phyloP scores from a whole-genome alignment of 2,797 vertebrate genomes.

The Hoplostethus mediterraneus region DNA sequence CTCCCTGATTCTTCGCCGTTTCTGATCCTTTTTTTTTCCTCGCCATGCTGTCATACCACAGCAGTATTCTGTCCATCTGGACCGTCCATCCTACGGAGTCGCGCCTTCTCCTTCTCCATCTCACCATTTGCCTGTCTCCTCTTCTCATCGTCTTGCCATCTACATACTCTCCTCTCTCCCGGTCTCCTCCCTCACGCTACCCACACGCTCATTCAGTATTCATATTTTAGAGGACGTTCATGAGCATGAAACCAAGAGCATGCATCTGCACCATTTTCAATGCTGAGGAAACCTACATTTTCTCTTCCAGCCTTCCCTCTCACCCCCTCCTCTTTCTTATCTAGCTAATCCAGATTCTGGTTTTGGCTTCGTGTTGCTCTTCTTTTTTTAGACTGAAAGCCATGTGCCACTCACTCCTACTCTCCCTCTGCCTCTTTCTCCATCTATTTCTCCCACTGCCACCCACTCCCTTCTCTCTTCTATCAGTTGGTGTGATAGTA shows the following conservation, averaged over 20 bases:
- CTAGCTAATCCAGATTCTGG: slow-evolving; percentile 91
- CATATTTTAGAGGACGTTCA: slow-evolving; percentile 79
- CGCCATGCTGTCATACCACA: slow-evolving; percentile 43
- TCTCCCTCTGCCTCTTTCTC: slow-evolving; percentile 85
- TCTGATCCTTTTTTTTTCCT: slow-evolving; percentile 44
- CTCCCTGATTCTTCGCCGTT: slow-evolving; percentile 35
- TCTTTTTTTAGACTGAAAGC: slow-evolving; percentile 87
- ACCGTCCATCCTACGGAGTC: slow-evolving; percentile 47
- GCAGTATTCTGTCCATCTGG: slow-evolving; percentile 34
- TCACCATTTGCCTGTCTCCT: slow-evolving; percentile 54
- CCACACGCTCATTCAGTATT: slow-evolving; percentile 82
- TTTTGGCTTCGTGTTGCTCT: slow-evolving; percentile 84
- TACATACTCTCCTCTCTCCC: slow-evolving; percentile 56
- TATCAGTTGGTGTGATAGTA: slow-evolving; percentile 72
- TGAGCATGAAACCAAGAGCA: slow-evolving; percentile 65
- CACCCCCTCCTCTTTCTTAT: slow-evolving; percentile 87
- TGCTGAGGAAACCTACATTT: slow-evolving; percentile 74
- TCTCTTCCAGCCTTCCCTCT: slow-evolving; percentile 75
- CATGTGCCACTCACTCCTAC: slow-evolving; percentile 90
- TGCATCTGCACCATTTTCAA: slow-evolving; percentile 76
- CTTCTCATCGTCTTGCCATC: slow-evolving; percentile 49
- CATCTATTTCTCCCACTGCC: slow-evolving; percentile 84
- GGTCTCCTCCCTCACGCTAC: slow-evolving; percentile 40
- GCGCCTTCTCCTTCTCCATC: slow-evolving; percentile 33
- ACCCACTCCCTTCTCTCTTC: slow-evolving; percentile 78